phyloP scores from a whole-genome alignment of 2,113 vertebrate genomes.

The Patagioenas fasciata region DNA sequence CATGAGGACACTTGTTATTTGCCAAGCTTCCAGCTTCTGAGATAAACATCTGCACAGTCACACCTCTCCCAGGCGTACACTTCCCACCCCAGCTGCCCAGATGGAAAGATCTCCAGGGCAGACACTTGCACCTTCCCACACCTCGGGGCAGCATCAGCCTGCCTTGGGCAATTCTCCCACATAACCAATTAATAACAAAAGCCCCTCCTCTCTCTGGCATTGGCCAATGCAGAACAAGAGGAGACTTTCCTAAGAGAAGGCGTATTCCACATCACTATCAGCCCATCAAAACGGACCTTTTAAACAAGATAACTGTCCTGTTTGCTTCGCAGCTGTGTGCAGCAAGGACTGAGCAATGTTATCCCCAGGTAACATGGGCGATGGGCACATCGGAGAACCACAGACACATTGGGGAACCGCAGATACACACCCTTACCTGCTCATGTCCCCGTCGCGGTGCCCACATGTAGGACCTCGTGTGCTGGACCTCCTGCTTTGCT shows the following conservation, averaged over 20 bases:
- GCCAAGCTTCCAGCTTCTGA: neutral
- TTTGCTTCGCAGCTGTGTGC: neutral
- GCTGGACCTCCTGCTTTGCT: neutral
- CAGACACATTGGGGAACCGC: no score
- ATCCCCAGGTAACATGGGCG: neutral
- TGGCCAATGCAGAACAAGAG: neutral
- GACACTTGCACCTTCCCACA: neutral
- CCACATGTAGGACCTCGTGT: no score
- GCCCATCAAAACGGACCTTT: neutral
- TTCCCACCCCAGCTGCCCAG: neutral
- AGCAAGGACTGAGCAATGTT: neutral
- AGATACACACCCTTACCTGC: neutral
- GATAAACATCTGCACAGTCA: neutral
- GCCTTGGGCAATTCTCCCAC: neutral
- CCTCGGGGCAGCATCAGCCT: neutral
- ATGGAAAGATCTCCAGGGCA: neutral
- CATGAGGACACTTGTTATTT: neutral
- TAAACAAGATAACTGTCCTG: neutral
- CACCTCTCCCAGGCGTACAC: neutral
- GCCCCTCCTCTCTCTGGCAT: neutral
- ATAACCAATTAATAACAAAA: neutral
- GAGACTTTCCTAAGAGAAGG: neutral
- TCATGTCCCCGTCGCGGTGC: rapidly evolving
- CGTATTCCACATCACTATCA: rapidly evolving
- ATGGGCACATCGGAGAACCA: no score